Percentiles rank a stretch among this genome's conserved stretches.
Evolutionary conservation across 2,888 invertebrate genomes (phyloP).

Genomic region (Oeneis ivallda): DNA sequence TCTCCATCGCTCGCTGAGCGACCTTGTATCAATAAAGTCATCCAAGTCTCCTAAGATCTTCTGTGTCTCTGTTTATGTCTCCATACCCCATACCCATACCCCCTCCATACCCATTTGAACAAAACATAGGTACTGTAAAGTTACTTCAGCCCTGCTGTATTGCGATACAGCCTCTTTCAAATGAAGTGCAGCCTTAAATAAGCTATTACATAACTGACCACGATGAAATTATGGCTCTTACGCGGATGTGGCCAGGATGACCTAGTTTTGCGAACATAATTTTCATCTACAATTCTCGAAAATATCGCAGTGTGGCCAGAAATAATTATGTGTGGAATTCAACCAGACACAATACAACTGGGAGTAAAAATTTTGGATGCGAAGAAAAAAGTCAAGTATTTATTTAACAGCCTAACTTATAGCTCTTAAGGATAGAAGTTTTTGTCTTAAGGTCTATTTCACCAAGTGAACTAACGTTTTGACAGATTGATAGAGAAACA

Average conservation of each 20-base stretch:
- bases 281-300: constrained; percentile 61
- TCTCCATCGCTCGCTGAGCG: no score
- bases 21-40: no score
- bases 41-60: neutral
- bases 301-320: constrained; percentile 67
- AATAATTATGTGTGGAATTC: constrained; percentile 77
- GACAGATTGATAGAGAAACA: no score
- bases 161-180: neutral
- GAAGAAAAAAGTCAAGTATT: constrained; percentile 7
- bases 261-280: constrained; percentile 59
- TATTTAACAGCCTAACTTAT: neutral
- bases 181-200: constrained; percentile 8
- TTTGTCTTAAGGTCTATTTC: no score
- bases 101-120: no score
- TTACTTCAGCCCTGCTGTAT: neutral
- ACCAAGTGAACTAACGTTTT: no score
- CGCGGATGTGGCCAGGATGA: constrained; percentile 41
- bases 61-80: neutral
- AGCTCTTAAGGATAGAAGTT: no score
- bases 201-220: constrained; percentile 22
- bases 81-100: no score
- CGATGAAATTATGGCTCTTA: constrained; percentile 23
- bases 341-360: constrained; percentile 59
- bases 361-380: constrained; percentile 33
- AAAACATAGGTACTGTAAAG: no score